These are phyloP conservation scores for Xanthia togata DNA, from an alignment of 2,888 invertebrate species.

Conservation along the genomic window DNA sequence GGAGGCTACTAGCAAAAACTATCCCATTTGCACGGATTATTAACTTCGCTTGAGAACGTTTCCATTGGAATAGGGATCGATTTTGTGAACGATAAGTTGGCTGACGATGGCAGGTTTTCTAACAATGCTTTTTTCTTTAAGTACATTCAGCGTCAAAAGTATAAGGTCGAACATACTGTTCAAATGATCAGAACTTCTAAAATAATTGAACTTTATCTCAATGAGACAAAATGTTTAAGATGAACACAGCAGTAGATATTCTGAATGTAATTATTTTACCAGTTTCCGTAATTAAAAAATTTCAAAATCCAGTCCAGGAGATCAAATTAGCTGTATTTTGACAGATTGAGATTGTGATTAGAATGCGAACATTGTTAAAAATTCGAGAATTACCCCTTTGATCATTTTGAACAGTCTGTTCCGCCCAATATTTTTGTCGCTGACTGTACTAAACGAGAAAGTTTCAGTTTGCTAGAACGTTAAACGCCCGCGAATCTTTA, in stretches of 20 bases:
- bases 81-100: neutral
- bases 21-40: slow-evolving; percentile 20
- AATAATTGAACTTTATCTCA: neutral
- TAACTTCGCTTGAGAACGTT: slow-evolving; percentile 6
- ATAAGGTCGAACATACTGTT: neutral
- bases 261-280: too few relatives aligned
- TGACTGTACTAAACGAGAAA: neutral
- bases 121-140: neutral
- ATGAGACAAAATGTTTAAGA: neutral
- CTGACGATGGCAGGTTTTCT: slow-evolving; percentile 5
- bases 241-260: neutral
- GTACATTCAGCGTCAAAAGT: neutral
- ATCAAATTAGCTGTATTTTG: neutral
- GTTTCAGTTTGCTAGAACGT: neutral
- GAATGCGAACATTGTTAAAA: neutral
- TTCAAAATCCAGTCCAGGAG: neutral
- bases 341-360: neutral
- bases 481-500: neutral
- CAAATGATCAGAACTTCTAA: neutral
- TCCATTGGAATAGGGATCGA: slow-evolving; percentile 18
- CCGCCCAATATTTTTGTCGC: neutral
- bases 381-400: neutral
- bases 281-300: too few relatives aligned
- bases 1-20: slow-evolving; percentile 6
- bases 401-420: neutral